Evolutionary conservation across 2,113 vertebrate genomes (phyloP), one percentile per base, ranked within the genome.

Genomic region (Hymenochirus boettgeri): DNA sequence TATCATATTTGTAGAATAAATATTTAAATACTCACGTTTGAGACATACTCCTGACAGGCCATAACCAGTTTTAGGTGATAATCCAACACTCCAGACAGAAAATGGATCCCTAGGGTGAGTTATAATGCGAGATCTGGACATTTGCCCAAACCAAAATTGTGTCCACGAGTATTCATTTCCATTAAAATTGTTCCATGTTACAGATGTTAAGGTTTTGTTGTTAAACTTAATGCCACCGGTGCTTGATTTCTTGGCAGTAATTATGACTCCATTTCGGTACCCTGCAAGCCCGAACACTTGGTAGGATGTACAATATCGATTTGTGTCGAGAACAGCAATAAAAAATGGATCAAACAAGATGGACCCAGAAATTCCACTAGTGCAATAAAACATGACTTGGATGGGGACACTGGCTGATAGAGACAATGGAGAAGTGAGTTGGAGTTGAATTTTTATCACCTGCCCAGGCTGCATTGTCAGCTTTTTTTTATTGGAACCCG

Each of bases 361-460:
- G 0, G 33, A 4, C 12, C 17, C 23, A 11, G 13, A 47, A 5
- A 19, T 12, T 3, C 66, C 51, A 15, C 86, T 86, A 2, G 81
- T 84, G 56, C 82, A 86, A 26, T 83, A 73, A 57, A 83, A 50
- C 11, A 89, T 45, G 4, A 88, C 86, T 59, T 86, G 85, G 31
- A 90, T 75, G 17, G 77, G 77, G 12, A 69, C 78, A 71, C 81
- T 70, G 45, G 82, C 74, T 13, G 72, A 29, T 45, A 90, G 74
- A 24, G 8, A 72, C 6, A 85, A 19, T 5, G 80, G 61, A 17
- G 74, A 52, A 29, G 70, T 50, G 21, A 48, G 8, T 0, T 2
- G 25, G 29, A 58, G 29, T 0, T 10, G 12, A 23, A 83, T 26
- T 48, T 72, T 71, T 7, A 23, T 15, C 0, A 46, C 3, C 23